Evolutionary conservation across 2,797 vertebrate genomes (phyloP).

Genomic region (Mus minutoides): DNA sequence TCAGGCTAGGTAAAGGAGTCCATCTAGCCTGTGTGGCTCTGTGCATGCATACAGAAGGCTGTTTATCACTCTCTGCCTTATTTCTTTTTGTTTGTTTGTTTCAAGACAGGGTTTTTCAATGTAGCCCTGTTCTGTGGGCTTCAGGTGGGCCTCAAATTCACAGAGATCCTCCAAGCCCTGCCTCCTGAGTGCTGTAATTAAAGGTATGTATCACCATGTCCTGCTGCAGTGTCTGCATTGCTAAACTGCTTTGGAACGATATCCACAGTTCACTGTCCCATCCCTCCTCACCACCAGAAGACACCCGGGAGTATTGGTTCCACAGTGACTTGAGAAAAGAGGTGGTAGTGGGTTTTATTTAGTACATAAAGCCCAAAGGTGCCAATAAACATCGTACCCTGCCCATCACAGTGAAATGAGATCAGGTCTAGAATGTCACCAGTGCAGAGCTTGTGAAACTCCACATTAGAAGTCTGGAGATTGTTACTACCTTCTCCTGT

Average conservation of each 20-base stretch:
- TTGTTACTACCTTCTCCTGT: not conserved
- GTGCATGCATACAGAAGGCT: not conserved
- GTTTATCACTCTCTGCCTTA: not conserved
- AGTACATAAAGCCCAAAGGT: not conserved
- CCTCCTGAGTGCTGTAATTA: not conserved
- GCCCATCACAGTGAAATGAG: not conserved
- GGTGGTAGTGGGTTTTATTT: not conserved
- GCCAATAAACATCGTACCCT: not conserved
- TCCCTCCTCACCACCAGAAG: not conserved
- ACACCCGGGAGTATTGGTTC: not conserved
- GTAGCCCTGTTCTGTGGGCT: not conserved
- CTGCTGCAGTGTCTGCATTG: not conserved
- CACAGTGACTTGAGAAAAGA: not conserved
- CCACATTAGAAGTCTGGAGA: not conserved
- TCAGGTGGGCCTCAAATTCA: not conserved
- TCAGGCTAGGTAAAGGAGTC: not conserved
- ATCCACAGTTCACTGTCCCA: not conserved
- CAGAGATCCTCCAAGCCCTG: not conserved
- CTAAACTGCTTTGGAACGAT: slow-evolving; percentile 7
- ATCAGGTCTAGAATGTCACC: not conserved
- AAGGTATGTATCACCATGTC: not conserved
- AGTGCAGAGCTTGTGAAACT: not conserved
- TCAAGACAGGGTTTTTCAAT: not conserved
- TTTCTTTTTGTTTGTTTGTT: not conserved
- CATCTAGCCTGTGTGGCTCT: not conserved